A percentile compares a stretch with the other conserved stretches of the same genome.
phyloP scores from a whole-genome alignment of 2,113 vertebrate species.

The Alexandromys fortis region DNA sequence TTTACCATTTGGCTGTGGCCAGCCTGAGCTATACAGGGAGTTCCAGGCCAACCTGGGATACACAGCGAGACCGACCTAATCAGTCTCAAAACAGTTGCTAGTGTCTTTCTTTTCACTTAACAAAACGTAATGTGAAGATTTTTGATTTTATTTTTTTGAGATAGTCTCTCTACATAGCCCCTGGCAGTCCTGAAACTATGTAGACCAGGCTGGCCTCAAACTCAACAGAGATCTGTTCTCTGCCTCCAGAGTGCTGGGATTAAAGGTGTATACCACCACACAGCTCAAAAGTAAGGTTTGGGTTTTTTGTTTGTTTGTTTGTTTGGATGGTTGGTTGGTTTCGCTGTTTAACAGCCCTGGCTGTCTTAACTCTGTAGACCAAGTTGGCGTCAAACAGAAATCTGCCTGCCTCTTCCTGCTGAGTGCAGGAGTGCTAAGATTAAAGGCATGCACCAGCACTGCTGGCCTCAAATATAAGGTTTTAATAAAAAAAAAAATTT shows the following conservation, averaged over 20 bases:
- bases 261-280: not conserved
- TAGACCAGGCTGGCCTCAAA: not conserved
- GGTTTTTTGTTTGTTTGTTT: not conserved
- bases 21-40: not conserved
- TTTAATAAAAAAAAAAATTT: not conserved
- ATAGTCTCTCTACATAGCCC: not conserved
- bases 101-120: not conserved
- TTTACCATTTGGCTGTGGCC: too few relatives aligned
- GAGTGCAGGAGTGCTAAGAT: not conserved
- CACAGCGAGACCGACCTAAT: not conserved
- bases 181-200: not conserved
- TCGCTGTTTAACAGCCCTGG: not conserved
- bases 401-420: not conserved
- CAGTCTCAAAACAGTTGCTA: not conserved
- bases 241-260: not conserved
- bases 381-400: not conserved
- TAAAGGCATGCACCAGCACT: not conserved
- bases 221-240: not conserved
- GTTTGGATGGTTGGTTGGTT: too few relatives aligned
- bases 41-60: too few relatives aligned
- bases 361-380: not conserved
- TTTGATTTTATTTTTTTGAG: not conserved
- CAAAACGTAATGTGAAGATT: constrained; percentile 12
- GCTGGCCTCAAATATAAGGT: not conserved
- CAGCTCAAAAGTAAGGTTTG: not conserved